Evolutionary conservation across 1,140 invertebrate genomes (phyloP), one percentile per base, ranked within the genome.

Genomic region (Brachionus paranguensis): DNA sequence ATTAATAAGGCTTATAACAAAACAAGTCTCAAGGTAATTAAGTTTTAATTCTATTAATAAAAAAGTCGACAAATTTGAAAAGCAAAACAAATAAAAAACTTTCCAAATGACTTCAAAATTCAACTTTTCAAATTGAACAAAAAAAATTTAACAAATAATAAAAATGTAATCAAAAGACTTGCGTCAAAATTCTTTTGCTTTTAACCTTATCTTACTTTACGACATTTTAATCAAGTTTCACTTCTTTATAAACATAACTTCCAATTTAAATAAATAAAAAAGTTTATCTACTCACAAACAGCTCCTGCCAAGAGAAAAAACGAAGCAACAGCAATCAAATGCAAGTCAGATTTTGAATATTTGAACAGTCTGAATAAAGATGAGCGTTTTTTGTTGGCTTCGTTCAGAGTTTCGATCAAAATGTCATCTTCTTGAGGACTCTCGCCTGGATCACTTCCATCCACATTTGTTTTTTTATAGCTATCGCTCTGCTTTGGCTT

Each of bases 381-480:
- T 20, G 78, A 81, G 14, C 78, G 50, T 47, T 81, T 81, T 68
- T 81, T 81, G n/a, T 81, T 60, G 11, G 78, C 43, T 45, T 81
- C 78, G 24, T 81, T 81, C 27, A 81, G 24, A 60, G 78, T 81
- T 29, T 68, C 78, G 17, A 81, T 81, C 20, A 81, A 37, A 11
- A 81, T 68, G 29, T 81, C 78, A 27, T 81, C 78, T 47, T 81
- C 78, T 64, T 79, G 53, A 2, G 50, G 20, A 11, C 1, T 27
- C 27, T 81, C 76, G 1, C 33, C 45, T 2, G 55, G 76, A 43
- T 81, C 78, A 14, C 50, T 14, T 14, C 78, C 78, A 37, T 81
- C 78, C 20, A 81, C 50, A 45, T 43, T 64, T 45, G 78, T 64
- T 37, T 81, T 81, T 68, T 81, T 53, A 47, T 81, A 81, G n/a